A percentile compares a stretch with the other conserved stretches of the same genome.
phyloP scores from a whole-genome alignment of 1,140 invertebrate species.

The Euborellia annulipes region DNA sequence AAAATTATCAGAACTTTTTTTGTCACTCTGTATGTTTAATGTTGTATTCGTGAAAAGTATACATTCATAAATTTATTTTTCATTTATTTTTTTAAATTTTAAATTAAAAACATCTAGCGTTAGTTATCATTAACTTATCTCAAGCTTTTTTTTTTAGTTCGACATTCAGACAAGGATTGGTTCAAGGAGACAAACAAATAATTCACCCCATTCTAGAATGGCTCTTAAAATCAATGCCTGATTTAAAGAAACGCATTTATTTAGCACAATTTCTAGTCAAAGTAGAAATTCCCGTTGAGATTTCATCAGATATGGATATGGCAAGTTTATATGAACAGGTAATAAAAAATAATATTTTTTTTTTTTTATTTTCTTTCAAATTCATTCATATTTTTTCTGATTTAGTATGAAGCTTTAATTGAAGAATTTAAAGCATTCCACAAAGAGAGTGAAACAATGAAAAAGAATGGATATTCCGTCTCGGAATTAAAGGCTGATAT shows the following conservation, averaged over 20 bases:
- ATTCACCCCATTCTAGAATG: slow-evolving; percentile 66
- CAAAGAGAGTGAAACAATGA: slow-evolving; percentile 50
- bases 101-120: too few species aligned
- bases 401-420: slow-evolving; percentile 57
- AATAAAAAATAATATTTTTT: slow-evolving; percentile 8
- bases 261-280: slow-evolving; percentile 57
- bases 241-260: slow-evolving; percentile 67
- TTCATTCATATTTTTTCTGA: slow-evolving; percentile 6
- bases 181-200: slow-evolving; percentile 54
- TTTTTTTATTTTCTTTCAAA: too few species aligned
- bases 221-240: slow-evolving; percentile 51
- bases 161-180: slow-evolving; percentile 48
- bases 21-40: background rate
- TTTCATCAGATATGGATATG: slow-evolving; percentile 59
- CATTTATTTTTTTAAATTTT: slow-evolving; percentile 1
- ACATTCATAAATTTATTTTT: background rate
- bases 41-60: background rate
- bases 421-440: slow-evolving; percentile 70
- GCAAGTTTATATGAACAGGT: slow-evolving; percentile 50
- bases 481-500: slow-evolving; percentile 44
- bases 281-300: slow-evolving; percentile 66
- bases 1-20: too few species aligned
- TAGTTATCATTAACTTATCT: background rate
- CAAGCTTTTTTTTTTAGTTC: slow-evolving; percentile 20
- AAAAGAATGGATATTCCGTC: slow-evolving; percentile 39